These are phyloP conservation scores for Eidolon dupreanum DNA, from an alignment of 2,797 vertebrate species.

Conservation along the genomic window DNA sequence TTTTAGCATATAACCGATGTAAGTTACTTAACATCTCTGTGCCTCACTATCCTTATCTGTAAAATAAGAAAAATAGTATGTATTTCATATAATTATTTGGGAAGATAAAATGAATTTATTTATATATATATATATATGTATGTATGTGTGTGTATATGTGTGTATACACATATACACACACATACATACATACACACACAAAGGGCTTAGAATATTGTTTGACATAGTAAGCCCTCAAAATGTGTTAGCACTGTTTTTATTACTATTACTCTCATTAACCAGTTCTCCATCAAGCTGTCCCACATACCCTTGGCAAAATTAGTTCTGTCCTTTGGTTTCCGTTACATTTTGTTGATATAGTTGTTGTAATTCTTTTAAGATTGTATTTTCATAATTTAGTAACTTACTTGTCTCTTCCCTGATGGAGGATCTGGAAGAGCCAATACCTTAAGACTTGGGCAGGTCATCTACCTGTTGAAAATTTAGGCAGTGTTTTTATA, in stretches of 20 bases:
- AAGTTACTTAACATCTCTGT: background rate
- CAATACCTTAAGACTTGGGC: background rate
- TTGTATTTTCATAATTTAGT: background rate
- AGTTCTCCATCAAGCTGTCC: background rate
- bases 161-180: no score
- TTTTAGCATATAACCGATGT: background rate
- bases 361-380: background rate
- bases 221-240: background rate
- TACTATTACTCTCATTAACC: background rate
- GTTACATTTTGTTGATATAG: background rate
- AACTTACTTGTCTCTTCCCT: background rate
- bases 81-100: background rate
- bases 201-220: background rate
- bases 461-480: background rate
- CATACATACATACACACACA: no score
- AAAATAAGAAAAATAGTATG: background rate
- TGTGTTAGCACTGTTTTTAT: slow-evolving; percentile 4
- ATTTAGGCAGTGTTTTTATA: background rate
- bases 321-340: background rate
- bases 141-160: no score
- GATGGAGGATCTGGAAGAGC: background rate
- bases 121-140: background rate
- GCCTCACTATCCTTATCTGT: background rate
- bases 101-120: background rate
- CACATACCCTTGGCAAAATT: background rate